These are phyloP conservation scores for Rhopalosiphum nymphaeae DNA, from an alignment of 2,888 invertebrate genomes.

Conservation along the genomic window DNA sequence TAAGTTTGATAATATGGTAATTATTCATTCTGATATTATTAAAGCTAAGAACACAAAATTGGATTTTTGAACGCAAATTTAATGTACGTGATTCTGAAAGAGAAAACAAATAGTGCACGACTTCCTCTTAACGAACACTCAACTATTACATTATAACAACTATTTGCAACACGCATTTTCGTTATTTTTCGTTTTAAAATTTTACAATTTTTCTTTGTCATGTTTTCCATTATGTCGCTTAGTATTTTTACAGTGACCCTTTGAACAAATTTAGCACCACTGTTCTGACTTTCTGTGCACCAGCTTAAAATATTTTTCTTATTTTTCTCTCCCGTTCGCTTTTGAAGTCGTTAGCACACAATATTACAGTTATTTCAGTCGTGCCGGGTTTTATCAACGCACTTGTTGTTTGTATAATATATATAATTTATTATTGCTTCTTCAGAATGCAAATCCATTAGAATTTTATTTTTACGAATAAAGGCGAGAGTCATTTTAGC, in stretches of 20 bases:
- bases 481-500: background rate
- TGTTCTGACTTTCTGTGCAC: background rate
- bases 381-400: background rate
- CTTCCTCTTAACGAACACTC: background rate
- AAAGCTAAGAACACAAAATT: background rate
- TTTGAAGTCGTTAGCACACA: background rate
- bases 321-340: background rate
- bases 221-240: background rate
- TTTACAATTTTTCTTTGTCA: background rate
- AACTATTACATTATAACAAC: background rate
- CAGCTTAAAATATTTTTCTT: conserved; percentile 7
- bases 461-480: conserved; percentile 16
- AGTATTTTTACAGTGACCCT: background rate
- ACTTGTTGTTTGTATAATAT: background rate
- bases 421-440: background rate
- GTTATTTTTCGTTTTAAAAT: background rate
- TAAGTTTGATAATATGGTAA: background rate
- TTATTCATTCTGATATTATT: background rate
- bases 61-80: background rate
- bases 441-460: background rate
- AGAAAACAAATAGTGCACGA: background rate
- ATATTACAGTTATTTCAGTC: background rate
- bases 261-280: background rate
- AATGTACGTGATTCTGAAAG: background rate
- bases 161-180: background rate